Percentiles rank a stretch among this genome's conserved stretches.
Conservation (phyloP, 2,888 invertebrate genomes). For the Lepidochrysops patricia region DNA sequence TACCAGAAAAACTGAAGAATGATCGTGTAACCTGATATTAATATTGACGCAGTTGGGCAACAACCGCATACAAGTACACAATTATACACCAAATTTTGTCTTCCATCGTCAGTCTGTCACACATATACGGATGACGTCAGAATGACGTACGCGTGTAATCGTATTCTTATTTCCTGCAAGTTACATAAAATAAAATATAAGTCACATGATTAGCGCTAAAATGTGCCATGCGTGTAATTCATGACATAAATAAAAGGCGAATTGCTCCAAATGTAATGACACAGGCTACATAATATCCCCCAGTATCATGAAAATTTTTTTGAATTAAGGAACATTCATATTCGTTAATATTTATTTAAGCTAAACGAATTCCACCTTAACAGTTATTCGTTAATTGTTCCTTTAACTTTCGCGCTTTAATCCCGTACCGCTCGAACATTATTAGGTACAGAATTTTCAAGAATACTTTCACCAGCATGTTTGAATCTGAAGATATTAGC, state of each 20-base stretch:
- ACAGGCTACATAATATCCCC: neutral
- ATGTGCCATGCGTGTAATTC: neutral
- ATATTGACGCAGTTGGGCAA: no score
- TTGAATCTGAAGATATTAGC: neutral
- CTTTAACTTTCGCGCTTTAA: conserved; percentile 2
- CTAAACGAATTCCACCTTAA: neutral
- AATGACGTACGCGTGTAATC: no score
- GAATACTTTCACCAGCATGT: neutral
- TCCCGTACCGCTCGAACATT: neutral
- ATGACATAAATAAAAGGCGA: neutral
- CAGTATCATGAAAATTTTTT: neutral
- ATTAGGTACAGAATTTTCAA: neutral
- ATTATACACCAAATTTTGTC: no score
- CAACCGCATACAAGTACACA: no score
- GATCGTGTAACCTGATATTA: no score
- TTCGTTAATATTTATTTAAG: neutral
- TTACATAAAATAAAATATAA: no score
- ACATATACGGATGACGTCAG: no score
- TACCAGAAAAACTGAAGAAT: no score
- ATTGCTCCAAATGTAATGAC: neutral
- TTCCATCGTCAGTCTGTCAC: no score
- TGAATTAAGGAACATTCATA: neutral
- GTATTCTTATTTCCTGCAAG: no score
- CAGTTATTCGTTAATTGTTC: conserved; percentile 5
- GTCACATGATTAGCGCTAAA: no score